Evolutionary conservation across 2,888 invertebrate species (phyloP), one percentile per base, ranked within the genome.

Genomic region (Hirtodrosophila alboralis): DNA sequence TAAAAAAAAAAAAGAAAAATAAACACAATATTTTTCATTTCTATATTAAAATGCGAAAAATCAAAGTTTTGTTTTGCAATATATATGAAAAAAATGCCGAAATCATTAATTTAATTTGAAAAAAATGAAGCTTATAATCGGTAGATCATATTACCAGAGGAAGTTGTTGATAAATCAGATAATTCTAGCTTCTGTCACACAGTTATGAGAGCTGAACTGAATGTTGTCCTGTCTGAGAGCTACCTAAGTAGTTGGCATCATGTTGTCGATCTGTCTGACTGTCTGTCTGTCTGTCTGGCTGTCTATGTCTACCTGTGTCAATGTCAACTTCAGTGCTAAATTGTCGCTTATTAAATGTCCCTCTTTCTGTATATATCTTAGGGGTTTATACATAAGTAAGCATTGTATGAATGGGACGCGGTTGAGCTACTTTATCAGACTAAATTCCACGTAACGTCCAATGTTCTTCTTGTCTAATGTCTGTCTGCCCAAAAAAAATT

Each of bases 401-500:
- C n/a, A n/a, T n/a, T n/a, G n/a, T 16, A 43, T 69, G 66, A 69
- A 69, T 69, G 69, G 69, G 59, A 69, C 54, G 72, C 54, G 72
- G 38, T 51, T 65, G 60, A 69, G 69, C 60, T 69, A 60, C 72
- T 72, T 72, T 72, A 70, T 70, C 73, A 72, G 67, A 53, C 73
- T 43, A 16, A 73, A 68, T 79, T 79, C 79, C 75, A 75, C 75
- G 85, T 81, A 79, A 67, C 61, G 52, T 52, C 60, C 59, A n/a
- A n/a, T n/a, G n/a, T n/a, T n/a, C n/a, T n/a, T 44, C 31, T 49
- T 56, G 61, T 66, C 70, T 64, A 52, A 63, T 51, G 53, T 57
- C 57, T 68, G 68, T 70, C 77, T 85, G 79, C 75, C 84, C 73
- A 86, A 84, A 83, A 84, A 86, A 84, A 83, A 84, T 86, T 86